Base-by-base conservation (phyloP, 2,888 invertebrate genomes). In the Apocheima hispidaria region DNA sequence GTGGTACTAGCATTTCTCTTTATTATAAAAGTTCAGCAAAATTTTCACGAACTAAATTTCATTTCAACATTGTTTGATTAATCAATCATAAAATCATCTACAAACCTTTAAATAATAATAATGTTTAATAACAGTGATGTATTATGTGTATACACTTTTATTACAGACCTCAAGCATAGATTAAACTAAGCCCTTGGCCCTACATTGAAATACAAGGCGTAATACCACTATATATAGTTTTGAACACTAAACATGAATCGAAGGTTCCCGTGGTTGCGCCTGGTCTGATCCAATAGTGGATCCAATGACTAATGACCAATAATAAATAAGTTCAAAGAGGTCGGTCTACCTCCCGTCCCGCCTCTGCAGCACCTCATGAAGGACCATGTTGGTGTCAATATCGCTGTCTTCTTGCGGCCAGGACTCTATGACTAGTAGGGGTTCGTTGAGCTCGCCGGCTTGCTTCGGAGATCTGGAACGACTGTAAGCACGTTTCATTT, bases 371-470 rank as follows among this genome's bases (percentile, higher is more conserved):
- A 95, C 93, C 72, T 94, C 94, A 59, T 92, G 93, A 5, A 95
- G 82, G 1, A 94, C 92, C 55, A 92, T 86, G 70, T 90, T 93
- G 9, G 92, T 86, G 61, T 94, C 94, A 0, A 88, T 80, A 41
- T 93, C 93, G 52, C 90, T 92, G 0, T 91, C 92, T 10, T 90
- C 90, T 59, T 86, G 88, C 0, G 74, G 76, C 83, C 88, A 88
- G 4, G 79, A 74, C 9, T 81, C 73, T 0, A 86, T 83, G 1
- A 84, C 85, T 0, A 93, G 69, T 0, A 93, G 69, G 0, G 92
- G 92, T 44, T 86, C 83, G 20, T 74, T 76, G 14, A 77, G 74
- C 14, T 89, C 88, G 0, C 78, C 84, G 1, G 71, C 75, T 0
- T 57, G 69, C 14, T 77, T 81, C 0, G 77, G 69, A 0, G 74